Base-by-base conservation (phyloP, 2,797 vertebrate species). In the Rhabdomys pumilio region DNA sequence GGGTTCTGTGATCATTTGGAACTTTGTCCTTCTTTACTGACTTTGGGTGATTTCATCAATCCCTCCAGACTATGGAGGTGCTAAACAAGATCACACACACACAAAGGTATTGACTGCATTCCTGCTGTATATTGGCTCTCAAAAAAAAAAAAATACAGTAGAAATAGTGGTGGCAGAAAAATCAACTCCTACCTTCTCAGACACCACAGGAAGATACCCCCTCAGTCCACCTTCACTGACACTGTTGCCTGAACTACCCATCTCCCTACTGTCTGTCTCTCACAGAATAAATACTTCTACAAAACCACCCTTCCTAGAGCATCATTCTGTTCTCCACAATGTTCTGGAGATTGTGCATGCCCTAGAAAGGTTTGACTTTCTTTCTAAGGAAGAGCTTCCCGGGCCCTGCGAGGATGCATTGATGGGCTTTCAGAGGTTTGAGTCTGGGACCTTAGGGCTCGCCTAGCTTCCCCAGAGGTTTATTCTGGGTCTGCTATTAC, bases 401-500 rank as follows among this genome's bases (percentile, higher is more conserved):
- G 6, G 3, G 7, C 15, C 47, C 22, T 20, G 0, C 76, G 50
- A 14, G 6, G 38, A 6, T 53, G 44, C n/a, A 6, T 13, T 15
- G 50, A 31, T 1, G 1, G 24, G 19, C 17, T 29, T 55, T 41
- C 3, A 11, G 67, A 93, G 82, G 59, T 34, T 69, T 83, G 44
- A 79, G 53, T 47, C 41, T 6, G 47, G 57, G 24, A 13, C 44
- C 14, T 67, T 41, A 15, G 5, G 13, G 11, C 22, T 5, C 19
- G 26, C 12, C 47, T 75, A n/a, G n/a, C 69, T 82, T 41, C 14
- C 10, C 75, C 15, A 59, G 76, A 91, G 53, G 26, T 44, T 73
- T 41, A 8, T 67, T 53, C 76, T 12, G 6, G 65, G 69, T 97
- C 97, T 96, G 93, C 90, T 90, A 22, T 83, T 91, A 96, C 86